A percentile compares a stretch with the other conserved stretches of the same genome.
These are phyloP conservation scores for Saturnia japonica DNA, from an alignment of 2,888 invertebrate species.

Conservation along the genomic window DNA sequence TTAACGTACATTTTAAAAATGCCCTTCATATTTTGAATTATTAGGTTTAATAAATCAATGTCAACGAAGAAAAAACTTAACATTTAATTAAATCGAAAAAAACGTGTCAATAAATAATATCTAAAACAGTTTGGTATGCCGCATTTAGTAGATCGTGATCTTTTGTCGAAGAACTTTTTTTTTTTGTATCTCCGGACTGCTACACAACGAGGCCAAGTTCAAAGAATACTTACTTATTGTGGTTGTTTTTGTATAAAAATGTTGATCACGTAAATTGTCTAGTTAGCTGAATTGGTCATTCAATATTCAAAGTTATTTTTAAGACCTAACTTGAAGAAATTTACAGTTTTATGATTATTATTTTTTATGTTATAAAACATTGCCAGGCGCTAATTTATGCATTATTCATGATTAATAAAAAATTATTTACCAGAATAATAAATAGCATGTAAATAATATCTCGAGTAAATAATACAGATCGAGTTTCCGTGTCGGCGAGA, in stretches of 20 bases:
- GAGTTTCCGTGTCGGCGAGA: not conserved
- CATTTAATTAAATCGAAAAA: too few species aligned
- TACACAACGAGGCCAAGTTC: conserved; percentile 55
- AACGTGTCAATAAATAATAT: not conserved
- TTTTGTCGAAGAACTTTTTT: conserved; percentile 21
- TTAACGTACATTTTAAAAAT: too few species aligned
- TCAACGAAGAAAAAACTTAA: too few species aligned
- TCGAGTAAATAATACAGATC: not conserved
- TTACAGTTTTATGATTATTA: too few species aligned
- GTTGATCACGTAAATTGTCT: not conserved
- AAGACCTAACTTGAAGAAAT: not conserved
- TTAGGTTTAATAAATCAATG: too few species aligned
- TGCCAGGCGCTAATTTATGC: too few species aligned
- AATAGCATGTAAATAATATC: not conserved
- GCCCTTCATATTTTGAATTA: too few species aligned
- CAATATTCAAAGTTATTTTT: not conserved
- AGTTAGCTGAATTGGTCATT: not conserved
- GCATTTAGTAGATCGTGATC: conserved; percentile 27
- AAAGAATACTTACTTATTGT: conserved; percentile 24
- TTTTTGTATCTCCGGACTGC: conserved; percentile 31
- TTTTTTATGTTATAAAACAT: too few species aligned
- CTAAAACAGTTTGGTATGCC: conserved; percentile 6
- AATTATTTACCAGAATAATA: not conserved
- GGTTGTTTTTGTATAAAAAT: not conserved
- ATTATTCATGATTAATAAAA: too few species aligned